phyloP scores from a whole-genome alignment of 35 echinoderm and acorn worm genomes.

The Strongylocentrotus purpuratus region DNA sequence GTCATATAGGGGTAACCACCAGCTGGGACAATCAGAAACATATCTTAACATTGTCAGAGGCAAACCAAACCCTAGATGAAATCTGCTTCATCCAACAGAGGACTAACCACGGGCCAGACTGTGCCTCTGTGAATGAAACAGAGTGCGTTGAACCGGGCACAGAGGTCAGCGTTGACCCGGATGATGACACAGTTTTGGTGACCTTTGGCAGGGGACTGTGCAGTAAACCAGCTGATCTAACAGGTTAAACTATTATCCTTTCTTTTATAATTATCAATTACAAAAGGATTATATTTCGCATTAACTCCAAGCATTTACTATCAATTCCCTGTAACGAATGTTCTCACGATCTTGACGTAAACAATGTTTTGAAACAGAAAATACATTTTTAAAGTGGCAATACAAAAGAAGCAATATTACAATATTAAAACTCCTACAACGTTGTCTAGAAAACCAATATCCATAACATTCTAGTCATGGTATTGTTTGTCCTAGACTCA shows the following conservation, averaged over 20 bases:
- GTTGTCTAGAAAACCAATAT: too few relatives aligned
- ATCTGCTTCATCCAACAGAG: neutral
- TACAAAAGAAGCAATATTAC: too few relatives aligned
- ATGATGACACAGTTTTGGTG: neutral
- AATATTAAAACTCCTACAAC: too few relatives aligned
- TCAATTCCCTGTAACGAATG: too few relatives aligned
- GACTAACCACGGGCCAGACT: neutral
- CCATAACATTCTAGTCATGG: too few relatives aligned
- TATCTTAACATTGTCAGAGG: neutral
- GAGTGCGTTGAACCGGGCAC: neutral
- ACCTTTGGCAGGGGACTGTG: neutral
- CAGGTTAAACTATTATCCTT: neutral
- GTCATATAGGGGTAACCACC: neutral
- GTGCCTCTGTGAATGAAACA: neutral
- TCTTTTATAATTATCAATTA: too few relatives aligned
- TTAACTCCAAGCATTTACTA: too few relatives aligned
- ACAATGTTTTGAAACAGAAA: too few relatives aligned
- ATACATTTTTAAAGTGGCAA: too few relatives aligned
- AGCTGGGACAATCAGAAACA: neutral
- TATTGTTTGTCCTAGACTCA: neutral
- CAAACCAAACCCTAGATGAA: neutral
- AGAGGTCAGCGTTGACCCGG: neutral
- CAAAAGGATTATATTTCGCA: too few relatives aligned
- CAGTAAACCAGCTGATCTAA: neutral
- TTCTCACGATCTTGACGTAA: too few relatives aligned